Evolutionary conservation across 1,140 invertebrate genomes (phyloP), one percentile per base, ranked within the genome.

Genomic region (Ceratina calcarata): DNA sequence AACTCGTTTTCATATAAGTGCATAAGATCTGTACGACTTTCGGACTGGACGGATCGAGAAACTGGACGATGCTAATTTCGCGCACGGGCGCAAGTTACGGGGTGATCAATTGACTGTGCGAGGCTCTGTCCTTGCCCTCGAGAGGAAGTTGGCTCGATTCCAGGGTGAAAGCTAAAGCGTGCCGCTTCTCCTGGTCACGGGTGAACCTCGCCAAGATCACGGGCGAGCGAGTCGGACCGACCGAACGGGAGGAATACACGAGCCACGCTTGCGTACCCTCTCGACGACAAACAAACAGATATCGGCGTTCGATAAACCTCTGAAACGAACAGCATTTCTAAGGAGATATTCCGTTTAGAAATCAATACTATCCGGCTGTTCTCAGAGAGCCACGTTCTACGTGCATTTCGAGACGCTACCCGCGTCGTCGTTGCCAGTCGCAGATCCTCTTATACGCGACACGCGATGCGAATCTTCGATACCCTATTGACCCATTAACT

Each of bases 121-220:
- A 45, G 37, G 37, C 37, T 55, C 51, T 85, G 84, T 80, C 84
- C 84, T 86, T 86, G 80, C 72, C 80, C 84, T 86, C 75, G 80
- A 86, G 57, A 64, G 55, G 16, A 77, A 86, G 32, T 86, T 86
- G 80, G 84, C 84, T 80, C 49, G 80, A 13, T 85, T 86, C 84
- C 84, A 86, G 84, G 58, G 51, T 82, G 71, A 75, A 85, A 86
- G 80, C 71, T 75, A 85, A 32, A 53, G 24, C 10, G 60, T 53
- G 69, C 51, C 67, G 61, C 18, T 16, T 45, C 61, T 49, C 57
- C 61, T 55, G 65, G 62, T 78, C 80, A 61, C 67, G 78, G 37
- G 68, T 73, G 58, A 67, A 60, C 58, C 51, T 64, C 58, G 66
- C 32, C 83, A 86, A 85, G 80, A 85, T 85, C 84, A 84, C 69